A percentile compares a stretch with the other conserved stretches of the same genome.
Conservation (phyloP, 2,113 vertebrate genomes). For the Agapornis roseicollis region DNA sequence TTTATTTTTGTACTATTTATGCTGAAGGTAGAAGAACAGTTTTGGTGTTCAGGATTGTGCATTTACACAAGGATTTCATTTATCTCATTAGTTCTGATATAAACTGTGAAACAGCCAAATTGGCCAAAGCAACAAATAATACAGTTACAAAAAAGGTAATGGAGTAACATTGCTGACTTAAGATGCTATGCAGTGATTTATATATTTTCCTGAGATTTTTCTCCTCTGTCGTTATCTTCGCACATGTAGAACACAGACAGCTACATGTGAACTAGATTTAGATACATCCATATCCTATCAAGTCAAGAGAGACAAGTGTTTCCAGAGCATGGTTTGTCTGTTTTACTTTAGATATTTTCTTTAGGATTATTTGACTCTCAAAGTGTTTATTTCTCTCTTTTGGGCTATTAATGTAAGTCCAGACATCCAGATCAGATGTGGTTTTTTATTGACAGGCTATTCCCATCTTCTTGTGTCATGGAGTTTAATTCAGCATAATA, state of each 20-base stretch:
- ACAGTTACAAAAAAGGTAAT: background rate
- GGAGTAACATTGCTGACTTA: background rate
- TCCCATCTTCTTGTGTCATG: background rate
- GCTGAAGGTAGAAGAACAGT: background rate
- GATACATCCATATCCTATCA: rapidly evolving
- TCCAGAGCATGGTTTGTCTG: background rate
- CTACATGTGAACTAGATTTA: background rate
- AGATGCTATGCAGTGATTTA: background rate
- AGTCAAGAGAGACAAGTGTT: background rate
- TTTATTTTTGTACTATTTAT: background rate
- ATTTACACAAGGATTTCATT: background rate
- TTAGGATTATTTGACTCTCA: background rate
- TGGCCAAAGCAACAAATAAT: background rate
- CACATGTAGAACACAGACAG: background rate
- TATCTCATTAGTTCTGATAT: background rate
- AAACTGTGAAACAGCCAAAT: background rate
- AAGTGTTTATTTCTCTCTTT: background rate
- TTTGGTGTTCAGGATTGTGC: background rate
- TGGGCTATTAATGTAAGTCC: background rate
- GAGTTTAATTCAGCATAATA: background rate
- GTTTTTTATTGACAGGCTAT: background rate
- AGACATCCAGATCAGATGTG: background rate
- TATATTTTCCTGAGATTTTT: background rate
- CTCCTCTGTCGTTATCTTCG: background rate
- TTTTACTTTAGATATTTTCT: background rate